Percentiles rank a stretch among this genome's conserved stretches.
These are phyloP conservation scores for Brachionus manjavacas DNA, from an alignment of 1,140 invertebrate species.

Conservation along the genomic window DNA sequence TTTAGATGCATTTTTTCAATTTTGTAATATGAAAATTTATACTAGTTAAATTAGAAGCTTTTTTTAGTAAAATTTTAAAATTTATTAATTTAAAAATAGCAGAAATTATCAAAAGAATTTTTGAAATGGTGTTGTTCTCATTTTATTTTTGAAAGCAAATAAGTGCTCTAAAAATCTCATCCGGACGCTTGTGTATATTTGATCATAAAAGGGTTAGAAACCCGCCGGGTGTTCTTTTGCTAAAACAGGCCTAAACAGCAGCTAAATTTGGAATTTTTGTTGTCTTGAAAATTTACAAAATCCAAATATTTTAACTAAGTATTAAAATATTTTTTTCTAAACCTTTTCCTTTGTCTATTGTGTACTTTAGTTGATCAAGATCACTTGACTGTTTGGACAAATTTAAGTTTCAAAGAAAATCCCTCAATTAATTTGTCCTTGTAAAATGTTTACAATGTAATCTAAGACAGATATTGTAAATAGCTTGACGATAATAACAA, in stretches of 20 bases:
- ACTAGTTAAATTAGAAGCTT: not conserved
- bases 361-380: slow-evolving; percentile 11
- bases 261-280: not conserved
- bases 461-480: slow-evolving; percentile 11
- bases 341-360: not conserved
- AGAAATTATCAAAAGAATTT: not conserved
- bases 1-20: not conserved
- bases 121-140: too few relatives aligned
- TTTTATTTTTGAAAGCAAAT: not conserved
- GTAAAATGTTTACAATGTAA: slow-evolving; percentile 28
- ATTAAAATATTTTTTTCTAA: slow-evolving; percentile 16
- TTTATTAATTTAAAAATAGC: not conserved
- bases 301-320: slow-evolving; percentile 20
- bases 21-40: too few relatives aligned
- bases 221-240: not conserved
- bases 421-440: slow-evolving; percentile 24
- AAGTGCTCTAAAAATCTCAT: too few relatives aligned
- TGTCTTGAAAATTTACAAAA: not conserved
- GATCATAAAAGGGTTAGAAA: too few relatives aligned
- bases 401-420: slow-evolving; percentile 23
- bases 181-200: too few relatives aligned
- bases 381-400: slow-evolving; percentile 34
- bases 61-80: not conserved
- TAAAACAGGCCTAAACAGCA: not conserved
- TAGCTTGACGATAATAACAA: not conserved